phyloP scores from a whole-genome alignment of 2,797 vertebrate genomes.

The Coregonus ussuriensis region DNA sequence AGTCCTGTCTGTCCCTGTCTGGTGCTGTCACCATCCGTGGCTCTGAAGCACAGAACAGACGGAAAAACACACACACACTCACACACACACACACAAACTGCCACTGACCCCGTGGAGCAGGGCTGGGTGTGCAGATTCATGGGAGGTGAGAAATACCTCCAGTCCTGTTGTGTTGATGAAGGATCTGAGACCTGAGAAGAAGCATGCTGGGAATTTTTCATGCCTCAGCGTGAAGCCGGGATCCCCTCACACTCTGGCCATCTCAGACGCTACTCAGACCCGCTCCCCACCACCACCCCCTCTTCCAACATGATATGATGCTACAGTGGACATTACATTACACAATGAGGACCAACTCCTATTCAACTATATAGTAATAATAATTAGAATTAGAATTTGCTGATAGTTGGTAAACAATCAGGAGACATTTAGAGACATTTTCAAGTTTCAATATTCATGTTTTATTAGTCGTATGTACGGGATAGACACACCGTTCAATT shows the following conservation, averaged over 20 bases:
- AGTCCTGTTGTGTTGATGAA: slow-evolving; percentile 55
- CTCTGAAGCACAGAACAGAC: slow-evolving; percentile 31
- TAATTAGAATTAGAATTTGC: too few species aligned
- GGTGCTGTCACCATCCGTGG: slow-evolving; percentile 18
- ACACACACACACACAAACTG: slow-evolving; percentile 40
- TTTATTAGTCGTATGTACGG: too few species aligned
- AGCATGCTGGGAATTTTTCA: slow-evolving; percentile 68
- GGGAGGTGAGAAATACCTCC: slow-evolving; percentile 69
- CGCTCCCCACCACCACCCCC: slow-evolving; percentile 2
- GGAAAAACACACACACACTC: not conserved
- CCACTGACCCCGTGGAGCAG: slow-evolving; percentile 38
- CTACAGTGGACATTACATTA: too few species aligned
- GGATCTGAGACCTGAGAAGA: slow-evolving; percentile 64
- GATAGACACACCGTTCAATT: too few species aligned
- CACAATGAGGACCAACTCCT: too few species aligned
- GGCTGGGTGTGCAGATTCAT: slow-evolving; percentile 45
- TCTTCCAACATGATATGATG: not conserved
- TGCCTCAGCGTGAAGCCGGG: slow-evolving; percentile 55
- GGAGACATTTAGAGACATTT: too few species aligned
- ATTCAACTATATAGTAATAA: too few species aligned
- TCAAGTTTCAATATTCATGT: too few species aligned
- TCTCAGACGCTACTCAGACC: slow-evolving; percentile 19
- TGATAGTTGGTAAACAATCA: too few species aligned
- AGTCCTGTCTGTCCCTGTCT: slow-evolving; percentile 24
- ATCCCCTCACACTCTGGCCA: slow-evolving; percentile 38